Conservation (phyloP, 2,888 invertebrate genomes). For the Drosophila neotestacea region DNA sequence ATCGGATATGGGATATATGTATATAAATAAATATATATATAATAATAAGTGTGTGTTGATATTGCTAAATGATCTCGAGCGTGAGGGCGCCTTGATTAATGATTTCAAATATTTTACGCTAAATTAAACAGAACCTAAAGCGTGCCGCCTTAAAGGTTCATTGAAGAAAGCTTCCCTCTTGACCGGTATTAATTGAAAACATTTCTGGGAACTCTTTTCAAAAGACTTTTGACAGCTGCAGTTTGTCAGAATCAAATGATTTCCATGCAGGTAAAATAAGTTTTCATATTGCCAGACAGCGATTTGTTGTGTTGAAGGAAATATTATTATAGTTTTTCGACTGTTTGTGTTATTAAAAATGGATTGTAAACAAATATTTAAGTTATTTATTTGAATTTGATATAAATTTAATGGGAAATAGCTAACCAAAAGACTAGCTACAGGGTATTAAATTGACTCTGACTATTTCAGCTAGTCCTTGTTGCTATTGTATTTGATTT, state of each 20-base stretch:
- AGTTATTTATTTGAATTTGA: neutral
- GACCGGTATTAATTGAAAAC: slow-evolving; percentile 54
- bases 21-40: neutral
- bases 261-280: neutral
- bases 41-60: slow-evolving; percentile 5
- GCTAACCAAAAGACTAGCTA: neutral
- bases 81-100: slow-evolving; percentile 43
- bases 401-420: neutral
- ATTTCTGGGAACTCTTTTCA: slow-evolving; percentile 37
- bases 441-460: neutral
- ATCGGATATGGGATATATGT: neutral
- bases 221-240: slow-evolving; percentile 39
- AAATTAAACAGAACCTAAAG: slow-evolving; percentile 35
- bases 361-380: neutral
- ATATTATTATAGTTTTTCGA: neutral
- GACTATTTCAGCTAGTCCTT: neutral
- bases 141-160: slow-evolving; percentile 23
- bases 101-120: slow-evolving; percentile 33
- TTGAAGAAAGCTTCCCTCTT: slow-evolving; percentile 24
- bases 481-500: neutral
- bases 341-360: neutral
- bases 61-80: slow-evolving; percentile 25
- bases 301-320: neutral
- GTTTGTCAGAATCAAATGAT: slow-evolving; percentile 33
- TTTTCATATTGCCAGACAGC: neutral